Base-by-base conservation (phyloP, 2,113 vertebrate species). In the Choloepus hoffmanni region DNA sequence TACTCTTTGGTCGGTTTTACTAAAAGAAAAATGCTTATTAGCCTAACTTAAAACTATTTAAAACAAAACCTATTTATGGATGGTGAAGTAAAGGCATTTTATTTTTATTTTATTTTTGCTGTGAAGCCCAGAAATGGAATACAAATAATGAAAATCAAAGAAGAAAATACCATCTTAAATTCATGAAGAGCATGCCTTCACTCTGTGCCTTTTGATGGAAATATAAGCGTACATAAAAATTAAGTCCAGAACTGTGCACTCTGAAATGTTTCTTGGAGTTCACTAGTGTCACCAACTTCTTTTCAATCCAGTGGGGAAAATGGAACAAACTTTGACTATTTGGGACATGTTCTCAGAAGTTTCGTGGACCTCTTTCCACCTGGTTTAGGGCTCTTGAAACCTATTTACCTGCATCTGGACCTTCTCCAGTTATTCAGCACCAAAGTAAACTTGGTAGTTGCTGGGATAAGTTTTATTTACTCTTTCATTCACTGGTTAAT, bases 11-110 rank as follows among this genome's bases (percentile, higher is more conserved):
- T 63, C 62, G 40, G 28, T 8, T 86, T 78, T 78, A 77, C 53
- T 14, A 48, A 92, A 94, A 90, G 73, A 67, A 94, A 77, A 74
- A 43, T 30, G 4, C 43, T 85, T 85, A 67, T 85, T 74, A 48
- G 36, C 43, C 28, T 89, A 48, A 36, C 53, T 76, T 88, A 72
- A 89, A 73, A 85, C 36, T 81, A 8, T 45, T 89, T 70, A 90
- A 81, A 95, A 76, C 5, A 63, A 89, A 95, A 43, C 50, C 55
- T 79, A 70, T 12, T 58, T 74, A 82, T 79, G 92, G 48, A 68
- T 72, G 23, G 18, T 86, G 18, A 7, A 30, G 1, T 68, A 28
- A 84, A 60, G 40, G 12, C 70, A 67, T 73, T 30, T 95, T 28
- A 55, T 86, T 90, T 19, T 5, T 58, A 19, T 21, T 2, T 26